These are phyloP conservation scores for Cichladusa arquata DNA, from an alignment of 2,113 vertebrate species.

Conservation along the genomic window DNA sequence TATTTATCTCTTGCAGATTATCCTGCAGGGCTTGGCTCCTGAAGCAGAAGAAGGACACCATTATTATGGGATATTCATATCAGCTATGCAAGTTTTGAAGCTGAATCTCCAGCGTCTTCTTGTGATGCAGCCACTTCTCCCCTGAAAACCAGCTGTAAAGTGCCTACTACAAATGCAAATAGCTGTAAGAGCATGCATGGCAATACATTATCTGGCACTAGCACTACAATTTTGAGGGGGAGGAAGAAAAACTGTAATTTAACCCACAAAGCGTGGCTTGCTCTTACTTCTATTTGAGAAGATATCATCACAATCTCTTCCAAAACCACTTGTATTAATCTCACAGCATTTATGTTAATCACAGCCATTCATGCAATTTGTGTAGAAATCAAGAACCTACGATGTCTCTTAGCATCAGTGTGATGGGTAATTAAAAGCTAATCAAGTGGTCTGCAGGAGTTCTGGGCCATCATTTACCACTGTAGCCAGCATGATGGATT, in stretches of 20 bases:
- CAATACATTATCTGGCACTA: background rate
- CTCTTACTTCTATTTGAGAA: background rate
- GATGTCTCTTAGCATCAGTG: background rate
- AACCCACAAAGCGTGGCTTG: background rate
- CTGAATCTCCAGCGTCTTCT: background rate
- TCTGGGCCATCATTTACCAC: background rate
- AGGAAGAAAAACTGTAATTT: background rate
- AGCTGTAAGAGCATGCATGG: background rate
- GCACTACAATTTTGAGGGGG: background rate
- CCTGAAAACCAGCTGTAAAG: background rate
- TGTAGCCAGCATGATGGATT: background rate
- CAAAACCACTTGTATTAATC: background rate
- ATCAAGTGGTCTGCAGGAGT: background rate
- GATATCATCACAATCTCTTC: background rate
- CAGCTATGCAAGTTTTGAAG: background rate
- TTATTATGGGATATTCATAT: background rate
- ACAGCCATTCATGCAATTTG: background rate
- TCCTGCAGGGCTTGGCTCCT: background rate
- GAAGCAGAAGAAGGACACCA: background rate
- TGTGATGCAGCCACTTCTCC: background rate
- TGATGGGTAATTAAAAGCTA: constrained; percentile 6
- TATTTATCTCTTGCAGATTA: background rate
- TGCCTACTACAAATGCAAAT: background rate
- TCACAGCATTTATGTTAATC: background rate
- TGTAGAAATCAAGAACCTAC: background rate